Evolutionary conservation across 2,888 invertebrate genomes (phyloP).

Genomic region (Crepidodera aurea): DNA sequence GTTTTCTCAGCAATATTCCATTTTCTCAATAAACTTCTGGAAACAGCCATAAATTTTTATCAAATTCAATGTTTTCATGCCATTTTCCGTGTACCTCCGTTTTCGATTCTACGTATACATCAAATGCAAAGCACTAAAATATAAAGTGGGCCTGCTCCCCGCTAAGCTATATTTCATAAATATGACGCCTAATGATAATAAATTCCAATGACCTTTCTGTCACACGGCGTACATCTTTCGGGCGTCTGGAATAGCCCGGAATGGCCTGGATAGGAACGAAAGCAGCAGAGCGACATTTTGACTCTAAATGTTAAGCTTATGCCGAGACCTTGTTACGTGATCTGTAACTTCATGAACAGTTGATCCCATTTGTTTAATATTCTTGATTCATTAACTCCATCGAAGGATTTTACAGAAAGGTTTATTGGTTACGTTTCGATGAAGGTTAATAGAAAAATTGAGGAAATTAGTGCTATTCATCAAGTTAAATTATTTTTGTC

Average conservation of each 20-base stretch:
- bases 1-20: slow-evolving; percentile 16
- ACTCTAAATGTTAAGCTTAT: slow-evolving; percentile 58
- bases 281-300: slow-evolving; percentile 58
- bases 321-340: slow-evolving; percentile 56
- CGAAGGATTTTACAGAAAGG: slow-evolving; percentile 3
- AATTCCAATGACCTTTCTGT: slow-evolving; percentile 52
- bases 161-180: slow-evolving; percentile 40
- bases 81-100: slow-evolving; percentile 12
- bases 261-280: slow-evolving; percentile 41
- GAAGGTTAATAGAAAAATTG: not conserved
- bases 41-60: slow-evolving; percentile 24
- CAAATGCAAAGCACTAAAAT: slow-evolving; percentile 39
- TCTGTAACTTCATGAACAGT: slow-evolving; percentile 57
- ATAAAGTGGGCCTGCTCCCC: slow-evolving; percentile 24
- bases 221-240: slow-evolving; percentile 41
- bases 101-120: slow-evolving; percentile 24
- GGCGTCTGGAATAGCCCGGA: slow-evolving; percentile 34
- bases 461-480: slow-evolving; percentile 6
- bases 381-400: slow-evolving; percentile 54
- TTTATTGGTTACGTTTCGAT: not conserved
- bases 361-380: slow-evolving; percentile 55
- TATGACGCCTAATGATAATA: slow-evolving; percentile 49
- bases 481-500: not conserved
- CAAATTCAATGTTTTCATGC: slow-evolving; percentile 24
- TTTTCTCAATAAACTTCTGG: slow-evolving; percentile 20